Conservation (phyloP, 2,113 vertebrate species). For the Pelodiscus sinensis region DNA sequence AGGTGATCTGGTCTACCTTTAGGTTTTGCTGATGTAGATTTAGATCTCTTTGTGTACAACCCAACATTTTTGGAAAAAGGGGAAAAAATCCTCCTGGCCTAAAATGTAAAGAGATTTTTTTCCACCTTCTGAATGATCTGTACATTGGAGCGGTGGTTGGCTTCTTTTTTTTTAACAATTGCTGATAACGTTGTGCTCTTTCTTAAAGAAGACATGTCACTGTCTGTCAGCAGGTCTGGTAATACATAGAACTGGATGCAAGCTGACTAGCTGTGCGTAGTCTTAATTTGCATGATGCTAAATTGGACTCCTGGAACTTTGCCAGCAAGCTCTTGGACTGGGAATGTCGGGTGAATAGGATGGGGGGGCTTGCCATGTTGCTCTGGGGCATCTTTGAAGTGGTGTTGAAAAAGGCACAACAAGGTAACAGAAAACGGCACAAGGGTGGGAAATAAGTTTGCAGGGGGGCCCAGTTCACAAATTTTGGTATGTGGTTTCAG, state of each 20-base stretch:
- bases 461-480: too few species aligned
- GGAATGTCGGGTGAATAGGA: neutral
- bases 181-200: neutral
- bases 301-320: neutral
- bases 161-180: conserved; percentile 37
- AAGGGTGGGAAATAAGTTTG: too few species aligned
- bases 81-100: too few species aligned
- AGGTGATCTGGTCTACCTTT: neutral
- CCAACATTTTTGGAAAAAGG: too few species aligned
- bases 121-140: neutral
- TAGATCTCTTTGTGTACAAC: too few species aligned
- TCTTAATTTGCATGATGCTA: conserved; percentile 49
- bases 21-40: too few species aligned
- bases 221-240: conserved; percentile 81
- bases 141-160: neutral
- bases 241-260: conserved; percentile 74
- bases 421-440: neutral
- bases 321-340: conserved; percentile 33
- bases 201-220: neutral
- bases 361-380: neutral
- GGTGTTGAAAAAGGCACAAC: neutral
- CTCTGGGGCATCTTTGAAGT: too few species aligned
- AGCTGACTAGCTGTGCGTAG: conserved; percentile 35
- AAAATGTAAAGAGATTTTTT: too few species aligned
- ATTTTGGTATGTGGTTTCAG: too few species aligned